These are phyloP conservation scores for Bothrops jararaca DNA, from an alignment of 2,113 vertebrate genomes.

Conservation along the genomic window DNA sequence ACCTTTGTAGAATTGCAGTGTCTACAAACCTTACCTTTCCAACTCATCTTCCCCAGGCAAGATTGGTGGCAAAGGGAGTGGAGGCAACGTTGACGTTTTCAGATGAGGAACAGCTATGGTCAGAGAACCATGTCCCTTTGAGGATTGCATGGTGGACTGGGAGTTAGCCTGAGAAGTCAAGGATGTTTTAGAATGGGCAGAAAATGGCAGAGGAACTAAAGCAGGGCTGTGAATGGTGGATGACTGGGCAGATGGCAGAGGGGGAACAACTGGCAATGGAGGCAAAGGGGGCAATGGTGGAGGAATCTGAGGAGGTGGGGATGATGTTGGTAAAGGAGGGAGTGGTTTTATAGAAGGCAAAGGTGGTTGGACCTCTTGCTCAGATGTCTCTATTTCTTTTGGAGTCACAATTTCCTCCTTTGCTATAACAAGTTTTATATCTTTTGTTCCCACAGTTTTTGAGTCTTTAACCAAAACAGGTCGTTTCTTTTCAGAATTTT, in stretches of 20 bases:
- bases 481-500: conserved; percentile 73
- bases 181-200: conserved; percentile 72
- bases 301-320: conserved; percentile 70
- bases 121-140: conserved; percentile 74
- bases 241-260: conserved; percentile 64
- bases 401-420: conserved; percentile 70
- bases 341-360: conserved; percentile 74
- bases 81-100: conserved; percentile 95
- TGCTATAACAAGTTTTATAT: conserved; percentile 61
- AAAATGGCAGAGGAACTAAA: conserved; percentile 65
- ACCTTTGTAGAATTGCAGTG: fast-evolving
- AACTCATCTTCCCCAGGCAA: conserved; percentile 88
- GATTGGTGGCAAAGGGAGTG: conserved; percentile 88
- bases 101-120: conserved; percentile 79
- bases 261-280: conserved; percentile 62
- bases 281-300: conserved; percentile 74
- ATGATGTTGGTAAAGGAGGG: conserved; percentile 76
- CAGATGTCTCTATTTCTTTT: conserved; percentile 67
- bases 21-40: conserved; percentile 81
- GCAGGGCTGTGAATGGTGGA: conserved; percentile 58
- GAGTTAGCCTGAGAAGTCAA: conserved; percentile 79
- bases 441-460: conserved; percentile 69
- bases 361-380: conserved; percentile 70
- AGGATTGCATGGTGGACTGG: conserved; percentile 73
- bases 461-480: conserved; percentile 59